Conservation (phyloP, 2,888 invertebrate genomes). For the Lottia gigantea region DNA sequence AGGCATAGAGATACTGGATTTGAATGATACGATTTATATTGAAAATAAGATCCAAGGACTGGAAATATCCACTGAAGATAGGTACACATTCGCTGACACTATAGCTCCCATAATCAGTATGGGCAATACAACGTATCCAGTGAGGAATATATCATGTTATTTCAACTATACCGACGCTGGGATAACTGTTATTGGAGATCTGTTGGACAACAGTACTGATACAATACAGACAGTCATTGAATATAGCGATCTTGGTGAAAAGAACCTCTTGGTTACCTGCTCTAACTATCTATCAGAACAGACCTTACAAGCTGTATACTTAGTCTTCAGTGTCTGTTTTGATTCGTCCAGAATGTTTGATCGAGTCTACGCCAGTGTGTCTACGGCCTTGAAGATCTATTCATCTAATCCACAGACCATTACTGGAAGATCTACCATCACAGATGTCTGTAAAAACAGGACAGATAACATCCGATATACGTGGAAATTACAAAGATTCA, state of each 20-base stretch:
- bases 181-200: not conserved
- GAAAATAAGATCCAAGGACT: not conserved
- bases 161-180: not conserved
- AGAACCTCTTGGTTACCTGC: constrained; percentile 13
- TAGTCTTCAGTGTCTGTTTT: constrained; percentile 20
- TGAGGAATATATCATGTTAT: not conserved
- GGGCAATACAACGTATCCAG: not conserved
- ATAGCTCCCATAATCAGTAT: not conserved
- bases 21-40: not conserved
- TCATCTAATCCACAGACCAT: not conserved
- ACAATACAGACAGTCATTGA: not conserved
- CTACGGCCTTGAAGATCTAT: not conserved
- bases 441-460: constrained; percentile 2
- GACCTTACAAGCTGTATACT: constrained; percentile 5
- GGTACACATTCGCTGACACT: not conserved
- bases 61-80: not conserved
- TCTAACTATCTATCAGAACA: constrained; percentile 14
- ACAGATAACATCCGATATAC: not conserved
- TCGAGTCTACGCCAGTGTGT: not conserved
- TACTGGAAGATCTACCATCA: not conserved
- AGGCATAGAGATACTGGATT: not conserved
- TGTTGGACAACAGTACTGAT: not conserved
- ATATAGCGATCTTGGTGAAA: constrained; percentile 1
- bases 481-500: not conserved
- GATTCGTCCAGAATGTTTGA: constrained; percentile 17